Base-by-base conservation (phyloP, 2,113 vertebrate species). In the Tinamus guttatus region DNA sequence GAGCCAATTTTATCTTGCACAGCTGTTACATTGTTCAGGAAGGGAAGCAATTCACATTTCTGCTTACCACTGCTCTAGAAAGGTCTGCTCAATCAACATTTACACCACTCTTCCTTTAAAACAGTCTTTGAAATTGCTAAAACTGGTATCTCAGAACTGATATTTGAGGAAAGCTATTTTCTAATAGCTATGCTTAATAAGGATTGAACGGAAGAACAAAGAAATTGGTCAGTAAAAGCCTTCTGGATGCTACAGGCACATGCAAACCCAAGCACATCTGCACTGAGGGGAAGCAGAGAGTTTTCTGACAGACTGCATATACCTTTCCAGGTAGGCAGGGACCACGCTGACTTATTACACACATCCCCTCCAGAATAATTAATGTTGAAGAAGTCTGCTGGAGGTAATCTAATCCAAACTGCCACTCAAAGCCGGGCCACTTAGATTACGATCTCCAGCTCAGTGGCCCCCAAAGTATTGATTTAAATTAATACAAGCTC, bases 1-100 rank as follows among this genome's bases (percentile, higher is more conserved):
- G 78, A 95, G 81, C 9, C 81, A 87, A 32, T 93, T 93, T 89
- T 87, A 92, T 70, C 67, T 86, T 85, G 54, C 88, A 92, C 93
- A 97, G 94, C 88, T 96, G 90, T 92, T 94, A 85, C 86, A 73
- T 89, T 89, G 62, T 87, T 95, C 54, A 82, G 94, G 65, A 94
- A 65, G 36, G 74, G 84, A 96, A 89, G 93, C 86, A 90, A 90
- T 90, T 95, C 90, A 90, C 2, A 1, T 79, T 95, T 96, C 90
- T 92, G 90, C 77, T 87, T 95, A 89, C 76, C 58, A 85, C 30
- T 76, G 58, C 43, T 95, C 58, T 63, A 79, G 85, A 95, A 94
- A 86, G 77, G 80, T 81, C 36, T 80, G 74, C 87, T 96, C 92
- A 85, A 93, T 95, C 86, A 94, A 91, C 83, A 87, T 80, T 93